These are phyloP conservation scores for Ptychodera flava DNA, from an alignment of 35 echinoderm and acorn worm genomes.

Conservation along the genomic window DNA sequence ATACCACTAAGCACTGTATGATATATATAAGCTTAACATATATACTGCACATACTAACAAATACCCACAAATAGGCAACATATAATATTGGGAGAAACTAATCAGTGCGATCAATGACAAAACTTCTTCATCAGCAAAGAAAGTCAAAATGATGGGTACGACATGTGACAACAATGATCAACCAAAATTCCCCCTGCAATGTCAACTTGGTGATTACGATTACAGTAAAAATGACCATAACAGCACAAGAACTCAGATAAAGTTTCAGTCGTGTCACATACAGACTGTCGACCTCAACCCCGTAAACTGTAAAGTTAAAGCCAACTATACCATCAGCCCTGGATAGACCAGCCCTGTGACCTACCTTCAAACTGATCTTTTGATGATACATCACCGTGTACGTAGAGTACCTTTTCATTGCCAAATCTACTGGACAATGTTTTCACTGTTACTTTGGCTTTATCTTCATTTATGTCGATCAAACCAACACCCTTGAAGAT, in stretches of 20 bases:
- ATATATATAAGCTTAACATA: too few species aligned
- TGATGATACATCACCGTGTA: constrained; percentile 64
- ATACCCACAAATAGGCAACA: too few species aligned
- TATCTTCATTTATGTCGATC: constrained; percentile 42
- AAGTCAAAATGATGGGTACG: too few species aligned
- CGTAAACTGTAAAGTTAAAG: not conserved
- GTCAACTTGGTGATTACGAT: not conserved
- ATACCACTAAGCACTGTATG: too few species aligned
- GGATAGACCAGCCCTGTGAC: not conserved
- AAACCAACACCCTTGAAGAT: constrained; percentile 48
- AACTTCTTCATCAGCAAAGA: too few species aligned
- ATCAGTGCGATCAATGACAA: too few species aligned
- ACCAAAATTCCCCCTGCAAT: not conserved
- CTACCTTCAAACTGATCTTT: constrained; percentile 76
- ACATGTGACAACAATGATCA: too few species aligned
- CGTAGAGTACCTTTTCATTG: constrained; percentile 38
- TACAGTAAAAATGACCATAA: too few species aligned
- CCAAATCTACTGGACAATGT: constrained; percentile 57
- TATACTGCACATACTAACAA: too few species aligned
- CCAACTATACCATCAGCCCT: not conserved
- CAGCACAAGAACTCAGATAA: not conserved
- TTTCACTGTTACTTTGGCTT: constrained; percentile 38
- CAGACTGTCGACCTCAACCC: not conserved
- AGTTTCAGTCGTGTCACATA: not conserved
- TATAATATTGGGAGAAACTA: too few species aligned